Evolutionary conservation across 2,113 vertebrate genomes (phyloP).

Genomic region (Thermophis baileyi): DNA sequence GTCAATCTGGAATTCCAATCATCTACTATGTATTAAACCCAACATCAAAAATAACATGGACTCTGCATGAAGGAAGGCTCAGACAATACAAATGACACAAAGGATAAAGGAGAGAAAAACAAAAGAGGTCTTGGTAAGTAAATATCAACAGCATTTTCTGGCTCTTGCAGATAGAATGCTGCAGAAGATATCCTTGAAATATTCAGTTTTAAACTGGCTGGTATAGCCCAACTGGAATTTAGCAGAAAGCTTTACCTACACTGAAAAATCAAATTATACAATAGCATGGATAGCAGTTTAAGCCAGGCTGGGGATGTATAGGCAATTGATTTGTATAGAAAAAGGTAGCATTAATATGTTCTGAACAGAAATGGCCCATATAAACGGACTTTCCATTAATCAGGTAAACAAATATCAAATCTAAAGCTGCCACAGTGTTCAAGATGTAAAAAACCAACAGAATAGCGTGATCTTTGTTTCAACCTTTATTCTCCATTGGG

Average conservation of each 20-base stretch:
- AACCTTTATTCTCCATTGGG: constrained; percentile 16
- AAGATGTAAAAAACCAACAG: not conserved
- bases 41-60: not conserved
- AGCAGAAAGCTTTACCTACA: not conserved
- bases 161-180: not conserved
- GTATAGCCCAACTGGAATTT: not conserved
- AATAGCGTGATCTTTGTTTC: constrained; percentile 30
- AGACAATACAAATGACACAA: not conserved
- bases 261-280: not conserved
- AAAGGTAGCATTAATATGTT: not conserved
- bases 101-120: not conserved
- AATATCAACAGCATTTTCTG: not conserved
- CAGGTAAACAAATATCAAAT: constrained; percentile 23
- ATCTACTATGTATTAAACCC: not conserved
- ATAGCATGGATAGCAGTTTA: not conserved
- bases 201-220: not conserved
- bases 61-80: not conserved
- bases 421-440: not conserved
- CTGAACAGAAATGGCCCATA: constrained; percentile 15
- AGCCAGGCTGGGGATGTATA: not conserved
- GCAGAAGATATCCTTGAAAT: not conserved
- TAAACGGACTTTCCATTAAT: constrained; percentile 9
- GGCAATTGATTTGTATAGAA: not conserved
- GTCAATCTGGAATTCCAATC: not conserved
- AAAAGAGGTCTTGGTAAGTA: not conserved